Evolutionary conservation across 2,113 vertebrate genomes (phyloP).

Genomic region (Excalfactoria chinensis): DNA sequence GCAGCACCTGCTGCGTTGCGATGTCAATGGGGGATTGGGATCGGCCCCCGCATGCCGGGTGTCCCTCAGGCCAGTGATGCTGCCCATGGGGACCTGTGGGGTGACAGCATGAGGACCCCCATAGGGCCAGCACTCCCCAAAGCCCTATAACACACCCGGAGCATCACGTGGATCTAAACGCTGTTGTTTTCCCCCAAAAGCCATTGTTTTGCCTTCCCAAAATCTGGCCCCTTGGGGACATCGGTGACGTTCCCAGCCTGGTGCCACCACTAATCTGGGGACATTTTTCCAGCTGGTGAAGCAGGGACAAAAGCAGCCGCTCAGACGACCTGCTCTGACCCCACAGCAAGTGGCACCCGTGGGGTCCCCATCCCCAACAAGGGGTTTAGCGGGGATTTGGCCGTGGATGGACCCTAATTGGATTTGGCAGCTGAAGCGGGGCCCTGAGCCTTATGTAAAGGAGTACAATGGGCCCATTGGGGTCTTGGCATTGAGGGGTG

Average conservation of each 20-base stretch:
- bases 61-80: conserved; percentile 82
- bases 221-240: neutral
- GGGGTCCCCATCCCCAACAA: neutral
- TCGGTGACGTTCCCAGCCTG: neutral
- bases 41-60: conserved; percentile 83
- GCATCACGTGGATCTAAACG: neutral
- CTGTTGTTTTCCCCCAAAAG: neutral
- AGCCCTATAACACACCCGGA: no score
- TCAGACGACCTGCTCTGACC: neutral
- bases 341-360: neutral
- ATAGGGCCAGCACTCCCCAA: neutral
- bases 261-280: neutral
- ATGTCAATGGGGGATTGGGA: conserved; percentile 90
- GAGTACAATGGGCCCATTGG: conserved; percentile 34
- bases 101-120: neutral
- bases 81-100: conserved; percentile 85
- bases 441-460: neutral
- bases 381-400: conserved; percentile 42
- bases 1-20: conserved; percentile 67
- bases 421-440: conserved; percentile 22
- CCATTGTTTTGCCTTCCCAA: no score
- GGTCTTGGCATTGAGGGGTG: neutral
- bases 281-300: conserved; percentile 11
- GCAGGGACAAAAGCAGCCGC: conserved; percentile 13
- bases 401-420: neutral